Percentiles rank a stretch among this genome's conserved stretches.
Conservation (phyloP, 2,888 invertebrate species). For the Hydroisotoma schaefferi region DNA sequence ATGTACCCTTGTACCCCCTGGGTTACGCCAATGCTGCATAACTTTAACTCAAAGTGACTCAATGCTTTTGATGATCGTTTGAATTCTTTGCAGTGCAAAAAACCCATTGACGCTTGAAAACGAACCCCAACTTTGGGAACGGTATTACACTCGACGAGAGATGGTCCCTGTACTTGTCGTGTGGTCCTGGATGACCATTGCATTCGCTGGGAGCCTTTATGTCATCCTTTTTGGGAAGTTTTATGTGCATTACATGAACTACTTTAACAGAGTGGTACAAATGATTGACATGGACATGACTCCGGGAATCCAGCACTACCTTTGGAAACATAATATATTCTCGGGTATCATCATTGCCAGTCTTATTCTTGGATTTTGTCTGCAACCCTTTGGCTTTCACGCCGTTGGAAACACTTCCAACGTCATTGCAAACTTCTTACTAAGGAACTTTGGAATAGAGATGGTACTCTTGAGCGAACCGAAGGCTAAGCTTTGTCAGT, state of each 20-base stretch:
- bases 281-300: conserved; percentile 43
- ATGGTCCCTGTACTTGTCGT: conserved; percentile 38
- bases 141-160: conserved; percentile 30
- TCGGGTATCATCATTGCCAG: conserved; percentile 9
- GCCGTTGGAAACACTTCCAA: conserved; percentile 26
- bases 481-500: background rate
- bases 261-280: conserved; percentile 36
- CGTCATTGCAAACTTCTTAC: conserved; percentile 32
- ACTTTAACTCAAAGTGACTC: too few species aligned
- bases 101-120: conserved; percentile 13
- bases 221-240: conserved; percentile 30
- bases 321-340: conserved; percentile 34
- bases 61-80: too few species aligned
- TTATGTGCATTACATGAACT: conserved; percentile 42
- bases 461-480: background rate
- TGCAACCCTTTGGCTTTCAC: conserved; percentile 10
- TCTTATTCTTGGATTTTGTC: conserved; percentile 10
- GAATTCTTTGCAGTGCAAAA: too few species aligned
- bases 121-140: conserved; percentile 23
- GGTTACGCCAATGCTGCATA: too few species aligned
- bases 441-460: conserved; percentile 21
- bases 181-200: conserved; percentile 36
- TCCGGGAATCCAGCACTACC: conserved; percentile 26
- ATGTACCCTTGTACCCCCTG: too few species aligned
- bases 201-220: conserved; percentile 28